phyloP scores from a whole-genome alignment of 35 echinoderm and acorn worm species.

The Apostichopus californicus region DNA sequence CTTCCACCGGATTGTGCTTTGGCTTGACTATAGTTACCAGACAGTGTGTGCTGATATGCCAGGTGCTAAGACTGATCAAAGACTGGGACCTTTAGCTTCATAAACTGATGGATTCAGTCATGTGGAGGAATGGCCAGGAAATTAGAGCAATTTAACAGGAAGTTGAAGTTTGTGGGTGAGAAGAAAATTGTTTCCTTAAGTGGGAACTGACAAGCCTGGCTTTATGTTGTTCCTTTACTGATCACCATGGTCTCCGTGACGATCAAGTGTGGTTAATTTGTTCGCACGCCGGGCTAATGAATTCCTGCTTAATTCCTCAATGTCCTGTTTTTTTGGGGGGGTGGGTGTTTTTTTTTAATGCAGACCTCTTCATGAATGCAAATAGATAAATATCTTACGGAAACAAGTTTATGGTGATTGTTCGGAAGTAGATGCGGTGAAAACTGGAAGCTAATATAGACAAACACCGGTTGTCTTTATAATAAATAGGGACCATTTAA shows the following conservation, averaged over 20 bases:
- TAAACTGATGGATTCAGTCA: conserved; percentile 12
- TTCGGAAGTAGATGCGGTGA: neutral
- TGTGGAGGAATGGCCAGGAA: neutral
- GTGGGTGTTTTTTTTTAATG: neutral
- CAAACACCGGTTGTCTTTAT: conserved; percentile 34
- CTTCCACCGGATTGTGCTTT: no score
- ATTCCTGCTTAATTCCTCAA: conserved; percentile 21
- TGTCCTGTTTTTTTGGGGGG: neutral
- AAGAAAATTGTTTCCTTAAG: conserved; percentile 3
- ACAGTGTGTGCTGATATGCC: no score
- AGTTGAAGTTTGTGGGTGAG: conserved; percentile 30
- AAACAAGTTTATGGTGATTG: conserved; percentile 4
- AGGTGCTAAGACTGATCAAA: no score
- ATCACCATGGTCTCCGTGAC: neutral
- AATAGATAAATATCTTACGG: conserved; percentile 4
- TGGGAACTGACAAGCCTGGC: conserved; percentile 15
- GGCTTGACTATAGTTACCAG: no score
- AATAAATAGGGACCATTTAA: conserved; percentile 17
- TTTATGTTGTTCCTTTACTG: neutral
- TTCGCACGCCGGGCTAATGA: neutral
- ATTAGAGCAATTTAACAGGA: conserved; percentile 14
- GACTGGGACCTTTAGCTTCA: neutral
- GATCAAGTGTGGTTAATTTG: neutral
- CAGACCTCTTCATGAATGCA: neutral
- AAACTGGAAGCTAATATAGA: conserved; percentile 17